phyloP scores from a whole-genome alignment of 1,140 invertebrate species.

The Doryteuthis pealeii region DNA sequence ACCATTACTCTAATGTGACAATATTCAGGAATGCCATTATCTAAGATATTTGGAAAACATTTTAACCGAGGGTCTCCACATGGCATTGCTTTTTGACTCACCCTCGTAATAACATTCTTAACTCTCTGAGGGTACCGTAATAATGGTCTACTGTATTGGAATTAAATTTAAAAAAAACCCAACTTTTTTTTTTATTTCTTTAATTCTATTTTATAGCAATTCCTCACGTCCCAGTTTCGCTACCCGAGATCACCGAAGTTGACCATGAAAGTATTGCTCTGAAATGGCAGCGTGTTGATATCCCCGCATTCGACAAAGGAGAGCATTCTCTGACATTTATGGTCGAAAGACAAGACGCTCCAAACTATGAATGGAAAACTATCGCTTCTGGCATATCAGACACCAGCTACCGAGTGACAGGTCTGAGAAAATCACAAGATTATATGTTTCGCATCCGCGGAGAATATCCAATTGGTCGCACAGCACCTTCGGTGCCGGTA shows the following conservation, averaged over 20 bases:
- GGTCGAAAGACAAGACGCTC: slow-evolving; percentile 47
- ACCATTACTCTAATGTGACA: too few species aligned
- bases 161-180: too few species aligned
- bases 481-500: slow-evolving; percentile 40
- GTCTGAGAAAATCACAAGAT: slow-evolving; percentile 40
- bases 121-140: too few species aligned
- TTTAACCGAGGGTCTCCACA: too few species aligned
- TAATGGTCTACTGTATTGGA: too few species aligned
- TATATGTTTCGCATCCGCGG: slow-evolving; percentile 49
- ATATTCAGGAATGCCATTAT: too few species aligned
- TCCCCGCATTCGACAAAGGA: slow-evolving; percentile 40
- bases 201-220: slow-evolving; percentile 36
- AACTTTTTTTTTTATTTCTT: too few species aligned
- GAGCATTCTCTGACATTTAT: slow-evolving; percentile 49
- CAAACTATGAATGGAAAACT: slow-evolving; percentile 47
- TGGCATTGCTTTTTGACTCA: too few species aligned
- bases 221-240: slow-evolving; percentile 36
- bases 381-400: slow-evolving; percentile 44
- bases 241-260: slow-evolving; percentile 40
- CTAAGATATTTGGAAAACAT: too few species aligned
- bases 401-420: slow-evolving; percentile 35
- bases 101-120: too few species aligned
- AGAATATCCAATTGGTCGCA: slow-evolving; percentile 42
- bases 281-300: slow-evolving; percentile 43
- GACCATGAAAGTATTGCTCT: slow-evolving; percentile 40